Base-by-base conservation (phyloP, 2,888 invertebrate species). In the Marronus borbonicus region DNA sequence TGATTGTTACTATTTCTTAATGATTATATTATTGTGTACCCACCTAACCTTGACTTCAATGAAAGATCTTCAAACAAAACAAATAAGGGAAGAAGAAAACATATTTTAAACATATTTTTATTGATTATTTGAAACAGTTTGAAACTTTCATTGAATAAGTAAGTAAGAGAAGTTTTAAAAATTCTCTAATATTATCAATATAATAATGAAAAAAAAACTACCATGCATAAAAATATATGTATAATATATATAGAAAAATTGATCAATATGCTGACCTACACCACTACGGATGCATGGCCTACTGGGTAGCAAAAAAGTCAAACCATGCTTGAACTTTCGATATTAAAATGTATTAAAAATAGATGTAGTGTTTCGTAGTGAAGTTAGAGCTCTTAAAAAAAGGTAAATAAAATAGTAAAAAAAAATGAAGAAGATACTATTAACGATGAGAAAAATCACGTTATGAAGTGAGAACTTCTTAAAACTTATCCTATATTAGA, bases 231-330 rank as follows among this genome's bases (percentile, higher is more conserved):
- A 72, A 64, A 68, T 68, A 75, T 60, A 55, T 55, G 52, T 55
- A 55, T 55, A 44, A 60, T 60, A 66, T 65, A 55, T 44, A 39
- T 66, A 66, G 60, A 52, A 70, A 77, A 70, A 68, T 69, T 81
- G 80, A 82, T 80, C 82, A 83, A 81, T 72, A 72, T 82, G 82
- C 83, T 80, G 81, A 81, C 82, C 81, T 81, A 83, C 81, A 82
- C 82, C 82, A 80, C 83, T 83, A 83, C 82, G 80, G 80, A 83
- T 83, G 83, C 83, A 83, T 80, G 81, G 83, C 82, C 83, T 83
- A 83, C 83, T 55, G 78, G 82, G 81, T 83, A 82, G 83, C 83
- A 82, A 82, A 79, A 82, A 82, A 78, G 81, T 80, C 81, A 81
- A 81, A 79, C 79, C 79, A 79, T 79, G 79, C 79, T 79, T 49